Evolutionary conservation across 2,113 vertebrate species (phyloP).

Genomic region (Ciconia boyciana): DNA sequence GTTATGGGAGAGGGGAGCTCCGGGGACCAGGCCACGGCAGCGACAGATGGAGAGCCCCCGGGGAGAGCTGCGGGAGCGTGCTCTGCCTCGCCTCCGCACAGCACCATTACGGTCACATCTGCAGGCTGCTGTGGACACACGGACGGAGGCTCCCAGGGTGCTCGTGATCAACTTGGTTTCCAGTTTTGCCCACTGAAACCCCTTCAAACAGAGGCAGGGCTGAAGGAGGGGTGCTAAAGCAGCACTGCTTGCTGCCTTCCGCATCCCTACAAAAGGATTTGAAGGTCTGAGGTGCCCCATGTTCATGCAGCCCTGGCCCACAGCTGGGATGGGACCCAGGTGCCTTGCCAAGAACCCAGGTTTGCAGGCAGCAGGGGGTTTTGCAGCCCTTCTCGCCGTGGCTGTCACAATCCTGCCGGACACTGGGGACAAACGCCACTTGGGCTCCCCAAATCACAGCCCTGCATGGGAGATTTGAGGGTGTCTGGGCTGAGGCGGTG

Average conservation of each 20-base stretch:
- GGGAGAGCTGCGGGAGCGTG: neutral
- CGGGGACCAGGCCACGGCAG: neutral
- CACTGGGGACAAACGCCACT: fast-evolving
- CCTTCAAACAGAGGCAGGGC: neutral
- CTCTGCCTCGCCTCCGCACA: neutral
- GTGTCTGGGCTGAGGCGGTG: neutral
- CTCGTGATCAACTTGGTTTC: neutral
- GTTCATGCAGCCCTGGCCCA: neutral
- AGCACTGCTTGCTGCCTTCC: neutral
- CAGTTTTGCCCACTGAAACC: neutral
- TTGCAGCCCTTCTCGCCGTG: fast-evolving
- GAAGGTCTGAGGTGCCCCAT: neutral
- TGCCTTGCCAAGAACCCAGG: fast-evolving
- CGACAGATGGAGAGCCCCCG: fast-evolving
- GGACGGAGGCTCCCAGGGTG: neutral
- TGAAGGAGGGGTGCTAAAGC: neutral
- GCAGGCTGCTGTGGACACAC: neutral
- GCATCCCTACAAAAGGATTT: neutral
- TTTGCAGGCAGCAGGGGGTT: neutral
- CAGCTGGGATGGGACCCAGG: neutral
- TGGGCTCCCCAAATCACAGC: neutral
- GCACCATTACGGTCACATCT: fast-evolving
- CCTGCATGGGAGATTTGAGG: neutral
- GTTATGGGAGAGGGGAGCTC: neutral
- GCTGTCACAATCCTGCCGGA: neutral